Conservation (phyloP, 2,888 invertebrate species). For the Mesopsocus fuscifrons region DNA sequence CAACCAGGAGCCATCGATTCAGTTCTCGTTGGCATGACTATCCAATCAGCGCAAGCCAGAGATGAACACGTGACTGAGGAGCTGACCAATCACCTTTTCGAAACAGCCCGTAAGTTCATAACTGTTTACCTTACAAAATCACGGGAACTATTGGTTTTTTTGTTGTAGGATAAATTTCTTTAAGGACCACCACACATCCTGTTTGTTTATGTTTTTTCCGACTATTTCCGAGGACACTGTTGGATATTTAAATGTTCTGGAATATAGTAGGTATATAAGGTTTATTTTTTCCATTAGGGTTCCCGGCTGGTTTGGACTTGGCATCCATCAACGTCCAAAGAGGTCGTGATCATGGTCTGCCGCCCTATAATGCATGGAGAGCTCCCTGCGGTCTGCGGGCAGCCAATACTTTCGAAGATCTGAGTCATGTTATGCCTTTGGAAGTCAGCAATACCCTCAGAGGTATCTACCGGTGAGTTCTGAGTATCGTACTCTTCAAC, state of each 20-base stretch:
- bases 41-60: conserved; percentile 55
- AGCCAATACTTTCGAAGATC: conserved; percentile 47
- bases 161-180: no score
- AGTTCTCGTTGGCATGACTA: conserved; percentile 51
- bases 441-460: conserved; percentile 41
- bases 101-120: conserved; percentile 35
- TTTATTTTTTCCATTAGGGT: conserved; percentile 22
- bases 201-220: no score
- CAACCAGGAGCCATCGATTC: conserved; percentile 63
- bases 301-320: conserved; percentile 64
- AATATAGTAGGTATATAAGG: not conserved
- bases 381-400: conserved; percentile 54
- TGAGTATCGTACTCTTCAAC: no score
- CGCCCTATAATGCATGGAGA: conserved; percentile 61
- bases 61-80: conserved; percentile 69
- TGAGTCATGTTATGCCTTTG: conserved; percentile 44
- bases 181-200: no score
- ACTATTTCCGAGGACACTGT: no score
- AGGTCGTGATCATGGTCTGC: conserved; percentile 72
- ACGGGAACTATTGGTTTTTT: no score
- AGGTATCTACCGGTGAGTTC: conserved; percentile 31
- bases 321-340: conserved; percentile 76
- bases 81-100: conserved; percentile 66
- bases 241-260: no score
- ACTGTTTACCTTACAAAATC: no score